Evolutionary conservation across 2,888 invertebrate species (phyloP).

Genomic region (Pammene fasciana): DNA sequence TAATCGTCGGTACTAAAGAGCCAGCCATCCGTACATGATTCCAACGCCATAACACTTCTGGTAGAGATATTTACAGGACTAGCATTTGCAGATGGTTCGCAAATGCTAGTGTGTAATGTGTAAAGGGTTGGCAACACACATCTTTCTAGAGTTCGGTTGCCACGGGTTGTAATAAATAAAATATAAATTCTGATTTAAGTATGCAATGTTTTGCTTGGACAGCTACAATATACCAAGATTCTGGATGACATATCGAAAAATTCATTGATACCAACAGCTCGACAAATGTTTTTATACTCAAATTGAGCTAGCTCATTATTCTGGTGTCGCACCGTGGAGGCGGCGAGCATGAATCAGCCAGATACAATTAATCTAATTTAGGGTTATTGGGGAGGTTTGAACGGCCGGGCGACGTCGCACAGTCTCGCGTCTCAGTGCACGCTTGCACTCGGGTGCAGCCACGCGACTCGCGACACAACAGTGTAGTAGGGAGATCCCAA

Average conservation of each 20-base stretch:
- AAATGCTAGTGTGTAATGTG: too few species aligned
- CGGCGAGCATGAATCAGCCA: slow-evolving; percentile 77
- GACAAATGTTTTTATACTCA: slow-evolving; percentile 47
- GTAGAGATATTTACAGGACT: too few species aligned
- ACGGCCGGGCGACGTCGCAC: slow-evolving; percentile 72
- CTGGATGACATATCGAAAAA: slow-evolving; percentile 50
- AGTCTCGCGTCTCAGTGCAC: slow-evolving; percentile 72
- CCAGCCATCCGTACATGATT: too few species aligned
- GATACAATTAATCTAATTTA: slow-evolving; percentile 83
- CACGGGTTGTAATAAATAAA: neutral
- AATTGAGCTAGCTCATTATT: slow-evolving; percentile 73
- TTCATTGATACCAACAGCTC: slow-evolving; percentile 62
- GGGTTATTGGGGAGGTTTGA: slow-evolving; percentile 78
- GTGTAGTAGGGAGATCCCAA: slow-evolving; percentile 48
- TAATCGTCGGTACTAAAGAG: too few species aligned
- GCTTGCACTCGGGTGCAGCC: slow-evolving; percentile 52
- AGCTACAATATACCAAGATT: slow-evolving; percentile 5
- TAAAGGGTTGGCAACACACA: too few species aligned
- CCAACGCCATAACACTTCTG: too few species aligned
- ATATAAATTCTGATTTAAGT: neutral
- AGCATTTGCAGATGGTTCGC: too few species aligned
- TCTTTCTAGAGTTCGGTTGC: neutral
- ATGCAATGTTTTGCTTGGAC: slow-evolving; percentile 5
- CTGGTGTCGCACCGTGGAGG: slow-evolving; percentile 71
- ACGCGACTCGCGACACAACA: slow-evolving; percentile 42